Evolutionary conservation across 2,113 vertebrate species (phyloP).

Genomic region (Pomatorhinus ruficollis): DNA sequence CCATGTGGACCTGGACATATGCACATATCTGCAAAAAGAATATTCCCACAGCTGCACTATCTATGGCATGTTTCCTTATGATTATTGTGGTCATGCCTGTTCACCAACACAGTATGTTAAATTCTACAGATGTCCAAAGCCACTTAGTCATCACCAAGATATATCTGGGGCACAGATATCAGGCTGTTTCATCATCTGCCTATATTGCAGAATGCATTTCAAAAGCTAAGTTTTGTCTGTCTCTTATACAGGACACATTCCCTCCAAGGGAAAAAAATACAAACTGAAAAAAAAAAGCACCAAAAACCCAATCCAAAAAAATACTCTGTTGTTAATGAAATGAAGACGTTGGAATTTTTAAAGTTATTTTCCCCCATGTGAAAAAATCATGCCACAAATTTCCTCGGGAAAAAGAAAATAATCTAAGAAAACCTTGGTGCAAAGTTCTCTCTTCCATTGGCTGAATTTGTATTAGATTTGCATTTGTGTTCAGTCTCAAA

Average conservation of each 20-base stretch:
- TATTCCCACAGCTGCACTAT: not conserved
- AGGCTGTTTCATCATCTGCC: not conserved
- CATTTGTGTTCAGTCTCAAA: constrained; percentile 11
- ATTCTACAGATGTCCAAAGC: not conserved
- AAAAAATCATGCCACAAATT: not conserved
- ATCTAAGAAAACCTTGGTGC: not conserved
- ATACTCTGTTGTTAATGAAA: not conserved
- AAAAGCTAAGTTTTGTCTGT: not conserved
- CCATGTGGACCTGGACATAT: not conserved
- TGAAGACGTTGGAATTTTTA: not conserved
- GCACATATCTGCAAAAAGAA: not conserved
- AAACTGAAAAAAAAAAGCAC: not conserved
- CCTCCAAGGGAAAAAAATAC: not conserved
- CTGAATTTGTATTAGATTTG: not conserved
- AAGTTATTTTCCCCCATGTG: not conserved
- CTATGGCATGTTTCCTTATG: not conserved
- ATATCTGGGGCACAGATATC: not conserved
- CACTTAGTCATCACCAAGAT: not conserved
- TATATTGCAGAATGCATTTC: not conserved
- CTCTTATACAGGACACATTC: accelerated
- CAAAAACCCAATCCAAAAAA: not conserved
- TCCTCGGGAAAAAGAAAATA: not conserved
- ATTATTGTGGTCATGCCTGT: not conserved
- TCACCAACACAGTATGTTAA: not conserved
- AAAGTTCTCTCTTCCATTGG: not conserved